Percentiles rank a stretch among this genome's conserved stretches.
Evolutionary conservation across 2,888 invertebrate genomes (phyloP).

Genomic region (Microplitis manilae): DNA sequence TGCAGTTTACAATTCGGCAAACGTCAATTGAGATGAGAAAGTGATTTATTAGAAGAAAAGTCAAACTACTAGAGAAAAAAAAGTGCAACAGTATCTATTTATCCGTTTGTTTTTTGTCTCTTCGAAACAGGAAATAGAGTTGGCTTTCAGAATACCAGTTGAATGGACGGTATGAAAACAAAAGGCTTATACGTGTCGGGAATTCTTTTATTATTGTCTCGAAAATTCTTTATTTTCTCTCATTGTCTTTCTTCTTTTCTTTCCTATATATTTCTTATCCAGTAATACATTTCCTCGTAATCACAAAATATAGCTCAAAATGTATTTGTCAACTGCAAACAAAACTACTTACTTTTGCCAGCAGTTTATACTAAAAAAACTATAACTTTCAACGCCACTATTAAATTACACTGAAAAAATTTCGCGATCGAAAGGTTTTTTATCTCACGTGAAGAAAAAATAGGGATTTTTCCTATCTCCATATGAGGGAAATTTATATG

Average conservation of each 20-base stretch:
- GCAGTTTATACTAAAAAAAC: background rate
- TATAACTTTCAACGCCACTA: no score
- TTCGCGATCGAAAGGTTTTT: no score
- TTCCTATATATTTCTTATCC: background rate
- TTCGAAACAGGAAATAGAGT: constrained; percentile 2
- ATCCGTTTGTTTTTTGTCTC: background rate
- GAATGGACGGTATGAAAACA: constrained; percentile 30
- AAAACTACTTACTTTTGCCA: background rate
- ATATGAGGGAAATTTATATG: no score
- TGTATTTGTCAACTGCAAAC: background rate
- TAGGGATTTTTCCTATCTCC: no score
- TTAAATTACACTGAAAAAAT: no score
- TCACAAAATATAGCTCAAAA: background rate
- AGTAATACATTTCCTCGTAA: background rate
- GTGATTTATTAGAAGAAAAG: background rate
- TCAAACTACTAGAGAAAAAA: background rate
- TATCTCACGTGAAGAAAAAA: no score
- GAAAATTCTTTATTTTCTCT: constrained; percentile 9
- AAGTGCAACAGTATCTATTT: constrained; percentile 14
- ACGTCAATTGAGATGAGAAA: background rate
- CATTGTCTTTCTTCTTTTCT: constrained; percentile 4
- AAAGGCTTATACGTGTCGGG: constrained; percentile 31
- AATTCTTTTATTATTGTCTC: constrained; percentile 31
- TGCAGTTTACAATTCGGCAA: background rate
- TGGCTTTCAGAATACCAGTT: constrained; percentile 26